Evolutionary conservation across 92 coral and sea anemone genomes (phyloP).

Genomic region (Phymanthus crucifer): DNA sequence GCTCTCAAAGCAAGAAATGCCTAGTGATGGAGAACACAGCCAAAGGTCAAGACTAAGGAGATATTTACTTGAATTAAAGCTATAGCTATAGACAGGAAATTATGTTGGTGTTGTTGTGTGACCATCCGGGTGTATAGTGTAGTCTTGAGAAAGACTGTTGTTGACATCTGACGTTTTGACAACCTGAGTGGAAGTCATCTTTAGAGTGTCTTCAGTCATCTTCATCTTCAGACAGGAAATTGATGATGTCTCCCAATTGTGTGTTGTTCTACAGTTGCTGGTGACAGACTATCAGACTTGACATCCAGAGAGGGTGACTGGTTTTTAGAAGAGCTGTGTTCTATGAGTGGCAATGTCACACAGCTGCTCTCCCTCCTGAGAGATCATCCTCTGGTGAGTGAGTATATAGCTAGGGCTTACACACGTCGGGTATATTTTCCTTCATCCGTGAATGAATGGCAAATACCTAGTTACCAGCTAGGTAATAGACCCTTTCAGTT

Average conservation of each 20-base stretch:
- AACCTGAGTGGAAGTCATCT: too few species aligned
- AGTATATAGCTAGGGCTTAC: too few species aligned
- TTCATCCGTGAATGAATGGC: background rate
- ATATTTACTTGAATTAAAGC: background rate
- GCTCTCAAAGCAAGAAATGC: constrained; percentile 85
- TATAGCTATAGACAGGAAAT: too few species aligned
- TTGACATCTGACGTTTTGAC: too few species aligned
- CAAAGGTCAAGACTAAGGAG: constrained; percentile 51
- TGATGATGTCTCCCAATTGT: background rate
- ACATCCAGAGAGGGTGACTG: constrained; percentile 97
- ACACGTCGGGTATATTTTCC: background rate
- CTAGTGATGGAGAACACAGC: constrained; percentile 98
- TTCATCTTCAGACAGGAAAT: background rate
- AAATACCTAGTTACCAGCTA: too few species aligned
- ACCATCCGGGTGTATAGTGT: too few species aligned
- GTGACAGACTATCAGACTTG: constrained; percentile 80
- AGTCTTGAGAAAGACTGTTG: too few species aligned
- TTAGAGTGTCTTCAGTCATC: too few species aligned
- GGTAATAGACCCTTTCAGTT: too few species aligned
- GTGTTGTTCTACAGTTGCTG: constrained; percentile 68
- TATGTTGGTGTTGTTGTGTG: background rate
- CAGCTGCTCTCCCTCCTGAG: constrained; percentile 76
- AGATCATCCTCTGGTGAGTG: constrained; percentile 81
- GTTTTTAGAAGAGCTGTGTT: constrained; percentile 95
- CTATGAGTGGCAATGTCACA: constrained; percentile 97